Base-by-base conservation (phyloP, 2,888 invertebrate species). In the Girardia tigrina region DNA sequence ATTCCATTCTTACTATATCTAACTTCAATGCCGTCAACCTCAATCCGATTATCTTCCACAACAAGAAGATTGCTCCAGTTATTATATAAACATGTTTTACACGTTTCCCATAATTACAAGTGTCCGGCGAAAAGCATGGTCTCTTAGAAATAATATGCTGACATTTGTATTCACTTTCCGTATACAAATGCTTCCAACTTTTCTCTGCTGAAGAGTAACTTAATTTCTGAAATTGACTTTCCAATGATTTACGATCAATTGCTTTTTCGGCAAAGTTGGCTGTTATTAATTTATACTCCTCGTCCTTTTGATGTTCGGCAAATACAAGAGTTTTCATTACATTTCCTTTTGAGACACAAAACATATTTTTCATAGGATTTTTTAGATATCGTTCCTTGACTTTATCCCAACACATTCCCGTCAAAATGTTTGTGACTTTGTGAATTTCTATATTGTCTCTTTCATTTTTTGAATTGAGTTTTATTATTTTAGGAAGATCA, bases 361-460 rank as follows among this genome's bases (percentile, higher is more conserved):
- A 56, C 6, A 20, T 20, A n/a, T 56, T 56, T 4, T 56, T 16
- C 6, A 4, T 56, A 8, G 56, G n/a, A 56, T 56, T 56, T 56
- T 56, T n/a, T 6, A 12, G n/a, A 56, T 56, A 56, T 23, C 23
- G 6, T 56, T 56, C 8, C n/a, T 8, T 16, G 23, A 23, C 56
- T n/a, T 12, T 12, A 20, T 16, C 56, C 56, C 56, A 56, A 8
- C 20, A n/a, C n/a, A 56, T 16, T 56, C 56, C 56, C 2, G 56
- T 56, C 6, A n/a, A 20, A 23, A 56, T 56, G 23, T 56, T 56
- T 20, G 56, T 56, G n/a, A 56, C 56, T 56, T 56, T 56, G n/a
- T 56, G 56, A 56, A 56, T 56, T 4, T n/a, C n/a, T 56, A 56
- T 56, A n/a, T 56, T 56, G n/a, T 56, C 56, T n/a, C n/a, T n/a